Percentiles rank a stretch among this genome's conserved stretches.
Evolutionary conservation across 2,113 vertebrate species (phyloP).

Genomic region (Indicator maculatus): DNA sequence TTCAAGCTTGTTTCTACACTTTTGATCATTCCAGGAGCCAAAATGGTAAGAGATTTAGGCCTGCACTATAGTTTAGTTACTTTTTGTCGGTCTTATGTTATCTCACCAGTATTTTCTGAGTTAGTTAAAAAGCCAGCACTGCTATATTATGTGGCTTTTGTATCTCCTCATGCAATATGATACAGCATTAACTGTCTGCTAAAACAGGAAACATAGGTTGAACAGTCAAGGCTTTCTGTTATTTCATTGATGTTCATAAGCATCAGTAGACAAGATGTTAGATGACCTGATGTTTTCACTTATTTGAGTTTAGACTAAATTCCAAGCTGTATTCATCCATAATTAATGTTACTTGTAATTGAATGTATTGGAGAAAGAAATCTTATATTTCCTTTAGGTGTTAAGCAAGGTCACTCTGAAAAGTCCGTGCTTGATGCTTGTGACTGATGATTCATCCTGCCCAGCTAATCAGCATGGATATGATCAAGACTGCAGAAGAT

Average conservation of each 20-base stretch:
- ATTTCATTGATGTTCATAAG: background rate
- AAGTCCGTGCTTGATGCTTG: background rate
- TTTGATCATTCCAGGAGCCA: background rate
- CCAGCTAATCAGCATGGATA: fast-evolving
- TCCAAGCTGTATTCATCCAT: background rate
- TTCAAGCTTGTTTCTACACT: background rate
- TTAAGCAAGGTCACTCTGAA: background rate
- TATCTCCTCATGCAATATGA: background rate
- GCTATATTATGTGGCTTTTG: background rate
- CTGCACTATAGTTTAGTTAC: background rate
- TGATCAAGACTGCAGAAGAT: background rate
- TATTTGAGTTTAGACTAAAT: background rate
- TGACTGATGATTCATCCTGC: background rate
- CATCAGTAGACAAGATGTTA: background rate
- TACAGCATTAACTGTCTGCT: background rate
- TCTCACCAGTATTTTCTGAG: background rate
- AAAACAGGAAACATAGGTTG: background rate
- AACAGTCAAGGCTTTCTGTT: background rate
- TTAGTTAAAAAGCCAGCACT: background rate
- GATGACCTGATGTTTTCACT: background rate
- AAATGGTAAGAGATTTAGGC: background rate
- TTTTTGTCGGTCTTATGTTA: background rate
- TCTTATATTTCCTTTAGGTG: background rate
- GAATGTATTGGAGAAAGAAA: background rate
- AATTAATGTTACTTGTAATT: background rate